phyloP scores from a whole-genome alignment of 1,140 invertebrate species.

The Drosophila kepulauana region DNA sequence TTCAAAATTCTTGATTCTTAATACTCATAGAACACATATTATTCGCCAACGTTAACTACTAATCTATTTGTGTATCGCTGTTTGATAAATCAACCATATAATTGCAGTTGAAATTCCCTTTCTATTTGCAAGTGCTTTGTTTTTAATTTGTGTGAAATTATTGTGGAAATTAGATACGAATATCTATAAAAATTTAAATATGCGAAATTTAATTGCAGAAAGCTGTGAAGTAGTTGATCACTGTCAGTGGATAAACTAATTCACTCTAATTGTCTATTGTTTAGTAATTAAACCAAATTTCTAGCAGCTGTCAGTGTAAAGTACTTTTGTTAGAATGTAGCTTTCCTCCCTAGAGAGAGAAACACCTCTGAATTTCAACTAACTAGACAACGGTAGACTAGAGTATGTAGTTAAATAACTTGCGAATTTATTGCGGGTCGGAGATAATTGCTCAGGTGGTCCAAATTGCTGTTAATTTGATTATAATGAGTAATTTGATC shows the following conservation, averaged over 20 bases:
- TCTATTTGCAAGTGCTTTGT: background rate
- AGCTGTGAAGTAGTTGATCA: background rate
- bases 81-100: background rate
- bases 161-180: background rate
- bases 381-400: background rate
- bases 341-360: slow-evolving; percentile 12
- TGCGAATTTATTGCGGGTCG: slow-evolving; percentile 5
- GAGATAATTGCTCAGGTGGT: slow-evolving; percentile 7
- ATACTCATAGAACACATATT: too few species aligned
- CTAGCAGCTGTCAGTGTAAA: background rate
- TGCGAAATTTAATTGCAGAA: slow-evolving; percentile 12
- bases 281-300: background rate
- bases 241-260: slow-evolving; percentile 1
- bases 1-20: too few species aligned
- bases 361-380: background rate
- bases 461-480: slow-evolving; percentile 15
- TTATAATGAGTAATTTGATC: slow-evolving; percentile 17
- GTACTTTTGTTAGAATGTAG: background rate
- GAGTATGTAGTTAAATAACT: background rate
- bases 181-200: background rate
- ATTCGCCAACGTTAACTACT: too few species aligned
- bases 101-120: background rate
- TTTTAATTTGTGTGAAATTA: background rate
- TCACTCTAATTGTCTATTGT: slow-evolving; percentile 11
- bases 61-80: too few species aligned